phyloP scores from a whole-genome alignment of 2,888 invertebrate species.

The Ornithoptera alexandrae region DNA sequence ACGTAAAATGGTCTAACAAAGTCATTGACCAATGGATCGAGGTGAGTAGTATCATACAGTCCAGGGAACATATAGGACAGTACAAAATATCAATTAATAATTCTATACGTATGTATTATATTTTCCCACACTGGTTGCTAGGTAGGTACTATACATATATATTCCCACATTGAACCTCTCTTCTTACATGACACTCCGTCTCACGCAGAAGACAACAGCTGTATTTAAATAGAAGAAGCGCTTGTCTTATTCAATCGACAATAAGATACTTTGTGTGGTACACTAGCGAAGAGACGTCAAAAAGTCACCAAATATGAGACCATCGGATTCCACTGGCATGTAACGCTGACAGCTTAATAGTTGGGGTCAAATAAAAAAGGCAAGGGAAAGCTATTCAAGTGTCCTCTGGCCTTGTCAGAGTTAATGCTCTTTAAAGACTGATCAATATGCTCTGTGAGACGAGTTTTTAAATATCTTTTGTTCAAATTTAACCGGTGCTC shows the following conservation, averaged over 20 bases:
- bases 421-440: constrained; percentile 35
- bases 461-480: constrained; percentile 32
- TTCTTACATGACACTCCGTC: neutral
- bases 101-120: no score
- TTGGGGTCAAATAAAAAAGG: constrained; percentile 45
- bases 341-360: constrained; percentile 48
- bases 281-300: constrained; percentile 26
- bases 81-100: no score
- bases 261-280: constrained; percentile 45
- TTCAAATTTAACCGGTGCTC: constrained; percentile 27
- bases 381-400: constrained; percentile 44
- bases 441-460: constrained; percentile 32
- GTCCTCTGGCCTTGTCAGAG: constrained; percentile 40
- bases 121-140: no score
- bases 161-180: neutral
- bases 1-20: no score
- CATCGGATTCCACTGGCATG: constrained; percentile 30
- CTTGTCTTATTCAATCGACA: constrained; percentile 61
- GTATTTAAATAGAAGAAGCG: constrained; percentile 63
- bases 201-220: constrained; percentile 56
- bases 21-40: no score
- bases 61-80: no score
- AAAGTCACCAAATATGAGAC: constrained; percentile 34
- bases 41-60: no score
- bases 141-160: neutral